Evolutionary conservation across 1,140 invertebrate genomes (phyloP).

Genomic region (Micrasema minimum): DNA sequence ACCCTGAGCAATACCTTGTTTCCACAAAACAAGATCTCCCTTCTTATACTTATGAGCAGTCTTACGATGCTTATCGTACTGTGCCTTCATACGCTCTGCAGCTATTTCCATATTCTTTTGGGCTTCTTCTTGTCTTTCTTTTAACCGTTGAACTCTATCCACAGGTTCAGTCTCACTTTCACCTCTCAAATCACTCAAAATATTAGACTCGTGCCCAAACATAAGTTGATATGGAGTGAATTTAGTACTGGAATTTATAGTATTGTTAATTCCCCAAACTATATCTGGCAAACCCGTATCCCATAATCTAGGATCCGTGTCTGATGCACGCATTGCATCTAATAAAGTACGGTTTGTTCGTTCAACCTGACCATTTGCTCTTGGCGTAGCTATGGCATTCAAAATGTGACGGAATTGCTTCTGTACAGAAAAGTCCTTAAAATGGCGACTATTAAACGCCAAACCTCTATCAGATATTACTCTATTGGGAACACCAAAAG

Average conservation of each 20-base stretch:
- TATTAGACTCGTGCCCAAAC: neutral
- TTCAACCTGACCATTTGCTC: slow-evolving; percentile 5
- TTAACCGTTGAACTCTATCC: neutral
- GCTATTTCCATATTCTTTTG: neutral
- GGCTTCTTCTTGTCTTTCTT: neutral
- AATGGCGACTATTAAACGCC: neutral
- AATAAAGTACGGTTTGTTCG: neutral
- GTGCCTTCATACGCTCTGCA: neutral
- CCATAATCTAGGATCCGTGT: neutral
- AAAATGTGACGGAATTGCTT: neutral
- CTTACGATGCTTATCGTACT: slow-evolving; percentile 4
- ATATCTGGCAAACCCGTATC: neutral
- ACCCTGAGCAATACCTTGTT: neutral
- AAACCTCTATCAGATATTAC: neutral
- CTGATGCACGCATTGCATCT: neutral
- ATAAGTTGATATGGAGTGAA: neutral
- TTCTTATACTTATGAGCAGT: neutral
- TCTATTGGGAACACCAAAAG: neutral
- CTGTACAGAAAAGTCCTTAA: neutral
- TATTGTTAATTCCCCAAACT: neutral
- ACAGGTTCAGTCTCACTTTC: neutral
- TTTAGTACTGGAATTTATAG: slow-evolving; percentile 5
- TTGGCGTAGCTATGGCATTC: neutral
- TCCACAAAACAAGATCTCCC: slow-evolving; percentile 5
- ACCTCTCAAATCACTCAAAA: neutral